Conservation (phyloP, 2,797 vertebrate genomes). For the Acanthopagrus latus region DNA sequence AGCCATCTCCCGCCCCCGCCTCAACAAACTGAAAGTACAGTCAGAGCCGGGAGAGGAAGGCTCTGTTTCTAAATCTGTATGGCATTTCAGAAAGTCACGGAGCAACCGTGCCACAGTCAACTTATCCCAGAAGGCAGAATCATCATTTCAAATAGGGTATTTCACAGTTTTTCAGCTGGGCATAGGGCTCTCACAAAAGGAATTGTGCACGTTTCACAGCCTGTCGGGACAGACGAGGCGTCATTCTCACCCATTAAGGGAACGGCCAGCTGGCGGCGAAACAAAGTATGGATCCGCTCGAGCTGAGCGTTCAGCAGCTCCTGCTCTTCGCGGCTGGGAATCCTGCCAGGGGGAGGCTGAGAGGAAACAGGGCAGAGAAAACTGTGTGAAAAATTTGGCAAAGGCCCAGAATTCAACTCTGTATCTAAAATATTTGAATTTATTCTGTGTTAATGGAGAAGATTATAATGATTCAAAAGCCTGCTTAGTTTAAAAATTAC, state of each 20-base stretch:
- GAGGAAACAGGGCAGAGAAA: constrained; percentile 48
- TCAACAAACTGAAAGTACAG: neutral
- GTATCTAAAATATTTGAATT: neutral
- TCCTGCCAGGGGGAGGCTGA: constrained; percentile 91
- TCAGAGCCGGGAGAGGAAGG: constrained; percentile 4
- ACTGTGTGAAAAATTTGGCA: constrained; percentile 31
- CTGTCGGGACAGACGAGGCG: constrained; percentile 34
- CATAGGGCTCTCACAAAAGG: constrained; percentile 21
- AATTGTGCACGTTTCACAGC: constrained; percentile 31
- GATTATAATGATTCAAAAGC: neutral
- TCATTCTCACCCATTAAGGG: constrained; percentile 91
- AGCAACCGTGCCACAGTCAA: neutral
- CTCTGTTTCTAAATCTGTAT: constrained; percentile 17
- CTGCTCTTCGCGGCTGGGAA: constrained; percentile 90
- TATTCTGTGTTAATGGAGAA: neutral
- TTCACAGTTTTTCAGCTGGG: constrained; percentile 23
- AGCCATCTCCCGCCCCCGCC: constrained; percentile 12
- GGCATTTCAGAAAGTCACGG: constrained; percentile 8
- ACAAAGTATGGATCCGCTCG: constrained; percentile 93
- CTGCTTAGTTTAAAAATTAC: neutral
- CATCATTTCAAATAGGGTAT: constrained; percentile 2
- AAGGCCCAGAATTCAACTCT: constrained; percentile 15
- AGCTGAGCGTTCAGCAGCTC: constrained; percentile 91
- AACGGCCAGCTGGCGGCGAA: constrained; percentile 94
- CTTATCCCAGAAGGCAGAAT: neutral